Evolutionary conservation across 1,140 invertebrate genomes (phyloP), one percentile per base, ranked within the genome.

Genomic region (Drosophila bipectinata): DNA sequence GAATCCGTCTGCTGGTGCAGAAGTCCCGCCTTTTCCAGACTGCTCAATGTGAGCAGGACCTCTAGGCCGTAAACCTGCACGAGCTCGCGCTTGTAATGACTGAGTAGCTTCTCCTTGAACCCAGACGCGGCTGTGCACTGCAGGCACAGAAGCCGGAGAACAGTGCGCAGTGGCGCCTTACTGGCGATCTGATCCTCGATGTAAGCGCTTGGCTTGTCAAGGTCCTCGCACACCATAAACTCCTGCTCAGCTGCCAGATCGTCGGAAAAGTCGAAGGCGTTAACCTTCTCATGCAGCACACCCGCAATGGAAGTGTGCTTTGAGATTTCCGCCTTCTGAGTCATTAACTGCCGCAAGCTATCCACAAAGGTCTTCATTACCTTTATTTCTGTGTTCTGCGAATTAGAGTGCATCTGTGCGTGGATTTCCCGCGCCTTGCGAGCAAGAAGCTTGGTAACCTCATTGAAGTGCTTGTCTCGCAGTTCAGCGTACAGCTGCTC

Each of bases 361-460:
- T 97, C 95, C 4, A 99, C 98, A 93, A 99, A 98, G 77, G 96
- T 95, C 92, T 98, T 98, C 90, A 99, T 97, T 92, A 99, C 97
- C 88, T 97, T 95, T 21, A 99, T 95, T 10, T 97, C 96, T 91
- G 97, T 97, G 39, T 97, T 96, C 24, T 94, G 94, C 90, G 97
- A 96, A 45, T 95, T 93, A 90, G 98, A 97, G 91, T 98, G 97
- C 92, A 97, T 94, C 91, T 98, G 96, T 0, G 95, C 94, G 60
- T 97, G 96, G 39, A 99, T 97, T 7, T 95, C 92, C 91, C 96
- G 97, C 0, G 97, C 97, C 92, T 98, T 98, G 80, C 95, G 95
- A 49, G 96, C 97, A 1, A 99, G 92, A 34, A 96, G 94, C 51
- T 95, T 94, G 14, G 97, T 97, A 21, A 99, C 97, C 62, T 96